phyloP scores from a whole-genome alignment of 2,113 vertebrate species.

The Litocranius walleri region DNA sequence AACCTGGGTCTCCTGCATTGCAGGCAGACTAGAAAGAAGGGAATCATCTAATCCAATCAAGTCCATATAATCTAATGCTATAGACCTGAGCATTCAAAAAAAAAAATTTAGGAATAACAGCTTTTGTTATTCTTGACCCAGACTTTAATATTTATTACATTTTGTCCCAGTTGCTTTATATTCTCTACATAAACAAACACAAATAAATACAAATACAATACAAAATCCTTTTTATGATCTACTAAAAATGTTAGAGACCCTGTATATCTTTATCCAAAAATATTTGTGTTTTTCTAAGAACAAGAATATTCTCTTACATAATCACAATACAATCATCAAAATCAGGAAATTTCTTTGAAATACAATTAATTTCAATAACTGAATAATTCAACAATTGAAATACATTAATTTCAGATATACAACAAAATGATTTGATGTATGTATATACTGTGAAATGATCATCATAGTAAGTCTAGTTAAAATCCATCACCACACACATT shows the following conservation, averaged over 20 bases:
- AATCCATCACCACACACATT: not conserved
- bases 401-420: not conserved
- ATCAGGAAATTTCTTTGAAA: not conserved
- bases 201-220: not conserved
- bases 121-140: not conserved
- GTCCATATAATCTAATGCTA: not conserved
- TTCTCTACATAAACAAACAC: not conserved
- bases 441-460: not conserved
- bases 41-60: not conserved
- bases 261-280: not conserved
- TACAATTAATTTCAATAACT: not conserved
- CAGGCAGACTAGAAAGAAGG: not conserved
- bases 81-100: not conserved
- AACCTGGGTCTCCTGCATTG: accelerated
- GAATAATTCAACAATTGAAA: not conserved
- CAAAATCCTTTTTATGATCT: not conserved
- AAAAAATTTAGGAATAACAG: not conserved
- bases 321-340: not conserved
- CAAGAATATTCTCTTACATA: not conserved
- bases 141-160: not conserved
- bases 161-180: not conserved
- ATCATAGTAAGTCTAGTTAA: not conserved
- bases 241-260: not conserved
- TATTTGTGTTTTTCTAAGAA: not conserved
- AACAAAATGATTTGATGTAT: not conserved